Conservation (phyloP, 2,113 vertebrate genomes). For the Mohoua ochrocephala region DNA sequence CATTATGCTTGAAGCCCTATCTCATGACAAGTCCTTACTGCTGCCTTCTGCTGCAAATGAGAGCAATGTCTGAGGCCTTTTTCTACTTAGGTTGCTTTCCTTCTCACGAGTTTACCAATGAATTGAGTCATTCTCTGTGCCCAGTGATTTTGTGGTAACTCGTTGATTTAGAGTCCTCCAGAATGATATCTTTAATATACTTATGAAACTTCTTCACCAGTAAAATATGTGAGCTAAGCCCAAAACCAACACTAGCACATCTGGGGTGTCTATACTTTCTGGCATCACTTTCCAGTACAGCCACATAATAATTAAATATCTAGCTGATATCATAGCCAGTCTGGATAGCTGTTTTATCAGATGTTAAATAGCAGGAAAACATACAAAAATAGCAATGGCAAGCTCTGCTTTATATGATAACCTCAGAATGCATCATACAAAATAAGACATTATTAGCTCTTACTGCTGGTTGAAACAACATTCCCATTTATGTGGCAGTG, state of each 20-base stretch:
- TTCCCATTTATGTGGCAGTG: background rate
- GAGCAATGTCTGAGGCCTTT: background rate
- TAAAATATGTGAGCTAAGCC: constrained; percentile 31
- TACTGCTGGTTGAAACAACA: background rate
- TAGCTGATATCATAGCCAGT: background rate
- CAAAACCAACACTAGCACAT: constrained; percentile 26
- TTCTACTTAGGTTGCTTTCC: background rate
- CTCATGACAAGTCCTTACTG: background rate
- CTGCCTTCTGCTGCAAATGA: background rate
- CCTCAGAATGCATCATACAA: background rate
- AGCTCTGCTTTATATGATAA: background rate
- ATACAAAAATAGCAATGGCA: background rate
- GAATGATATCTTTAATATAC: background rate
- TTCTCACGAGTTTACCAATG: background rate
- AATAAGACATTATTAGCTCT: background rate
- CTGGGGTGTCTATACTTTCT: constrained; percentile 2
- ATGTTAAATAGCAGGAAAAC: background rate
- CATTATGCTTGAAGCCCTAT: fast-evolving
- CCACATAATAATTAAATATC: constrained; percentile 2
- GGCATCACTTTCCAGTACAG: background rate
- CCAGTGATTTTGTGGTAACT: background rate
- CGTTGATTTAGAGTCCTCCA: background rate
- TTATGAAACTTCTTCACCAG: background rate
- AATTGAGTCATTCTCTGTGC: background rate
- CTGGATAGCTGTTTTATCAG: constrained; percentile 10